A percentile compares a stretch with the other conserved stretches of the same genome.
phyloP scores from a whole-genome alignment of 2,888 invertebrate genomes.

The Caenorhabditis plicata region DNA sequence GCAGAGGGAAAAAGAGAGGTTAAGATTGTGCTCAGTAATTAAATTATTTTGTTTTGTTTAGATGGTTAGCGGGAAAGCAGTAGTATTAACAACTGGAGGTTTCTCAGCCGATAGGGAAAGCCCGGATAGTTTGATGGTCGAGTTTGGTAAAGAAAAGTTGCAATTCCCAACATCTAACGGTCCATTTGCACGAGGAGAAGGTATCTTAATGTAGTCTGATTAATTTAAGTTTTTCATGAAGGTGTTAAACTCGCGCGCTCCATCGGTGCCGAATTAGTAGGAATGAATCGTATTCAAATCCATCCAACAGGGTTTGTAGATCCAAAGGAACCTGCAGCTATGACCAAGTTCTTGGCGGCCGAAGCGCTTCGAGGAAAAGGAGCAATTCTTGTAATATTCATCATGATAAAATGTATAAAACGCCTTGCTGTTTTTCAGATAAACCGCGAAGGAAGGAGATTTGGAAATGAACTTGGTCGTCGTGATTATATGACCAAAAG shows the following conservation, averaged over 20 bases:
- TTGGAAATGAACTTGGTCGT: conserved; percentile 64
- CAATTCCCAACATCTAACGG: conserved; percentile 65
- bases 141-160: conserved; percentile 54
- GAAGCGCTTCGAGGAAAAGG: conserved; percentile 65
- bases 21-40: too few species aligned
- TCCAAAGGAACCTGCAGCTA: conserved; percentile 56
- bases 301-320: conserved; percentile 65
- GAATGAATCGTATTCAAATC: conserved; percentile 62
- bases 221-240: too few species aligned
- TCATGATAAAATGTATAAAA: not conserved
- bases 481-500: conserved; percentile 58
- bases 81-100: conserved; percentile 65
- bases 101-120: conserved; percentile 61
- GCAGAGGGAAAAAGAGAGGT: conserved; percentile 20
- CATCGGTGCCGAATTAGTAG: conserved; percentile 61
- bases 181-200: conserved; percentile 61
- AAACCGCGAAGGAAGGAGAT: conserved; percentile 57
- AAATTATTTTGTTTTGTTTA: too few species aligned
- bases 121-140: conserved; percentile 52
- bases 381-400: conserved; percentile 49
- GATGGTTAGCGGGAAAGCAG: conserved; percentile 51
- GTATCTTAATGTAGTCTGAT: too few species aligned
- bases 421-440: conserved; percentile 26
- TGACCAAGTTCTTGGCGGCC: conserved; percentile 65
- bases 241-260: conserved; percentile 62